Evolutionary conservation across 2,113 vertebrate species (phyloP), one percentile per base, ranked within the genome.

Genomic region (Astur gentilis): DNA sequence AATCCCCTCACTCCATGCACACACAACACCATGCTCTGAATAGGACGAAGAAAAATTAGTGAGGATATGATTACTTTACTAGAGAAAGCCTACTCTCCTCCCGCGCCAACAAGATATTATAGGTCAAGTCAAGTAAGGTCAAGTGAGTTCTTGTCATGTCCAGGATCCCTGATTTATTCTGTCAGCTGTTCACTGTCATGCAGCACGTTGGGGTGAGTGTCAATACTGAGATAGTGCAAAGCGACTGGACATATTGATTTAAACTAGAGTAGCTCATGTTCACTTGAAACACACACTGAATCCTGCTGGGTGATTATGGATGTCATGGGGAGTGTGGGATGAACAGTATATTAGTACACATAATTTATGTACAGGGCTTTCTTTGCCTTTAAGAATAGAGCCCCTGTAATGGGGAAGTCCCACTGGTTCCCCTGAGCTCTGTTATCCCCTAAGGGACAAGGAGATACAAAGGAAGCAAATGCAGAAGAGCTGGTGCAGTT

Each of bases 101-200:
- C 57, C 0, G 2, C 1, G 10, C 94, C 97, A 92, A 67, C 80
- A 83, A 91, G 57, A 92, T 83, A 89, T 96, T 95, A 88, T 87
- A 97, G 96, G 93, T 96, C 96, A 96, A 93, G 96, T 95, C 93
- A 97, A 90, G 69, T 82, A 91, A 97, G 95, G 95, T 93, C 70
- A 93, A 96, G 73, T 69, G 93, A 97, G 87, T 96, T 93, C 96
- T 96, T 93, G 66, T 90, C 87, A 83, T 95, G 76, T 62, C 66
- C 90, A 95, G 66, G 42, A 36, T 54, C 93, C 45, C 67, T 95
- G 94, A 94, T 96, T 96, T 97, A 90, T 87, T 94, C 95, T 92
- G 82, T 95, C 93, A 97, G 92, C 95, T 96, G 85, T 44, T 94
- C 89, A 17, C 81, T 96, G 91, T 90, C 70, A 78, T 79, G 55